phyloP scores from a whole-genome alignment of 2,888 invertebrate species.

The Polia nebulosa region DNA sequence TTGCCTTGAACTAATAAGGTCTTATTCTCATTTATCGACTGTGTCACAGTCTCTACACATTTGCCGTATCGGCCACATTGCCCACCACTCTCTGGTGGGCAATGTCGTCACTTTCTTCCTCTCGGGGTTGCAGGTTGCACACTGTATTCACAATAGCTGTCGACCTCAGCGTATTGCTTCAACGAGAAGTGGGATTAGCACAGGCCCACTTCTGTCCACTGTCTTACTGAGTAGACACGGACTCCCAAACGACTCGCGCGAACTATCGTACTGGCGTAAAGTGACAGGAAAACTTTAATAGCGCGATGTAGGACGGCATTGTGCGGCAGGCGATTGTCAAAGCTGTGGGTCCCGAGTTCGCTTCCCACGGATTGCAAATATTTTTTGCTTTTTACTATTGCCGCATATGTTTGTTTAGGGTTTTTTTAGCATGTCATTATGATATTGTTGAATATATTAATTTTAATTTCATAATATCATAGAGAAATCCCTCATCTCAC shows the following conservation, averaged over 20 bases:
- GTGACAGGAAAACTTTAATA: too few relatives aligned
- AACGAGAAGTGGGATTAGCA: background rate
- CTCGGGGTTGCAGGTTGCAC: background rate
- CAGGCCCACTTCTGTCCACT: slow-evolving; percentile 1
- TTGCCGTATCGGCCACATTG: too few relatives aligned
- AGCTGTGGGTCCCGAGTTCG: slow-evolving; percentile 1
- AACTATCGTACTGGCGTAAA: too few relatives aligned
- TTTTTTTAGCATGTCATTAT: background rate
- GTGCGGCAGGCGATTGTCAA: too few relatives aligned
- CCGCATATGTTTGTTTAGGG: background rate
- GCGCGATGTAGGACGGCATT: too few relatives aligned
- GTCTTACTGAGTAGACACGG: slow-evolving; percentile 7
- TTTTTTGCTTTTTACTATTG: background rate
- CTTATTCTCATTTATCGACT: too few relatives aligned
- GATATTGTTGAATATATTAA: background rate
- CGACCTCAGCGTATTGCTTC: background rate
- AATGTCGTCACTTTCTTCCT: too few relatives aligned
- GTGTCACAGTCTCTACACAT: too few relatives aligned
- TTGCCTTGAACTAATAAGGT: too few relatives aligned
- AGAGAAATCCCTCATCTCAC: too few relatives aligned
- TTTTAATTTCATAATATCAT: too few relatives aligned
- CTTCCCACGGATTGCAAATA: background rate
- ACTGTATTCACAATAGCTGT: background rate
- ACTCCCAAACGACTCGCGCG: background rate
- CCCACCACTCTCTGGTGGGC: too few relatives aligned